Percentiles rank a stretch among this genome's conserved stretches.
phyloP scores from a whole-genome alignment of 2,888 invertebrate species.

The Eupeodes latifasciatus region DNA sequence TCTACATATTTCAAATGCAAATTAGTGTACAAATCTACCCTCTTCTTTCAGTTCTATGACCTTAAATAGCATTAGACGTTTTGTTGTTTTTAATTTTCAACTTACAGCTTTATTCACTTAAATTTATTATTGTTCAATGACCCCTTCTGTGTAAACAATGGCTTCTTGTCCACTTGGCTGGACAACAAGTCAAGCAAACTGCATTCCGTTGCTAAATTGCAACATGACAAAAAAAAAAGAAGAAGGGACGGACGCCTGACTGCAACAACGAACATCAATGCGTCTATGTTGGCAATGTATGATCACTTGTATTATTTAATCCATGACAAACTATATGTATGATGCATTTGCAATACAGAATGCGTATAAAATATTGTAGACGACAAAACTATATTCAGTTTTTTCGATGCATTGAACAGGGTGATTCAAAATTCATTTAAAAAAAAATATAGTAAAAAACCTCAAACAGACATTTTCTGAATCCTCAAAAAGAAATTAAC shows the following conservation, averaged over 20 bases:
- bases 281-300: conserved; percentile 3
- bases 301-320: conserved; percentile 24
- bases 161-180: conserved; percentile 29
- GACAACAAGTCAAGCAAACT: conserved; percentile 10
- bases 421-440: no score
- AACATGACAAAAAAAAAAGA: background rate
- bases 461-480: no score
- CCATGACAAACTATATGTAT: background rate
- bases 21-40: no score
- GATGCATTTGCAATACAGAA: no score
- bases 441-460: no score
- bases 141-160: background rate
- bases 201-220: conserved; percentile 11
- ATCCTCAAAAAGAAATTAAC: no score
- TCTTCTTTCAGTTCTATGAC: no score
- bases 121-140: conserved; percentile 14
- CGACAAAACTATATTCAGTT: no score
- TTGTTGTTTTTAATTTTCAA: background rate
- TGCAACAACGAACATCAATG: background rate
- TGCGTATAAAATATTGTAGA: no score
- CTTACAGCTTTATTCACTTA: background rate
- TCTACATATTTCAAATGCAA: no score
- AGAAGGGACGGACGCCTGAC: background rate
- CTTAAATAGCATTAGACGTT: no score
- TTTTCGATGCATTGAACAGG: no score